phyloP scores from a whole-genome alignment of 2,113 vertebrate genomes.

The Corvus cornix region DNA sequence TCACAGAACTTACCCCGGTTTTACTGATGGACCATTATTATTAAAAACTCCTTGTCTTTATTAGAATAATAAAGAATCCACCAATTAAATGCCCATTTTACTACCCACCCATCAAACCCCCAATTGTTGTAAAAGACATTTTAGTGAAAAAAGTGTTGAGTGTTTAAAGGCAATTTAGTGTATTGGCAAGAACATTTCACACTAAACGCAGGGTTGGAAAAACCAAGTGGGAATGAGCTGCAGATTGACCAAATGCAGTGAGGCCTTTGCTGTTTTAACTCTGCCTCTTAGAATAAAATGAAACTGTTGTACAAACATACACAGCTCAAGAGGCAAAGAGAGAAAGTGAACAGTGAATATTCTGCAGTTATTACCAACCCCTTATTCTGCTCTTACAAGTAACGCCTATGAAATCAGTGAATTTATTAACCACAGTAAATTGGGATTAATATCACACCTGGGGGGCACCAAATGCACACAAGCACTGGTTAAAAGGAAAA shows the following conservation, averaged over 20 bases:
- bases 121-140: background rate
- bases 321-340: background rate
- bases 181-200: background rate
- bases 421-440: background rate
- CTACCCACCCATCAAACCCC: background rate
- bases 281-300: background rate
- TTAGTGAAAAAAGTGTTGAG: background rate
- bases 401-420: background rate
- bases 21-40: constrained; percentile 17
- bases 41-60: constrained; percentile 25
- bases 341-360: background rate
- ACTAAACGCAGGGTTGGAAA: background rate
- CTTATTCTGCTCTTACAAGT: background rate
- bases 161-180: constrained; percentile 16
- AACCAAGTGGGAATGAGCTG: background rate
- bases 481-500: background rate
- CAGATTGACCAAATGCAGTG: background rate
- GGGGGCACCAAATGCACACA: background rate
- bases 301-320: background rate
- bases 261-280: background rate
- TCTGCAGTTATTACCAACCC: background rate
- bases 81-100: constrained; percentile 14
- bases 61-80: constrained; percentile 23
- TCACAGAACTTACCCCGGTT: background rate
- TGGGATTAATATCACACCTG: background rate